Evolutionary conservation across 2,113 vertebrate genomes (phyloP).

Genomic region (Cebidichthys violaceus): DNA sequence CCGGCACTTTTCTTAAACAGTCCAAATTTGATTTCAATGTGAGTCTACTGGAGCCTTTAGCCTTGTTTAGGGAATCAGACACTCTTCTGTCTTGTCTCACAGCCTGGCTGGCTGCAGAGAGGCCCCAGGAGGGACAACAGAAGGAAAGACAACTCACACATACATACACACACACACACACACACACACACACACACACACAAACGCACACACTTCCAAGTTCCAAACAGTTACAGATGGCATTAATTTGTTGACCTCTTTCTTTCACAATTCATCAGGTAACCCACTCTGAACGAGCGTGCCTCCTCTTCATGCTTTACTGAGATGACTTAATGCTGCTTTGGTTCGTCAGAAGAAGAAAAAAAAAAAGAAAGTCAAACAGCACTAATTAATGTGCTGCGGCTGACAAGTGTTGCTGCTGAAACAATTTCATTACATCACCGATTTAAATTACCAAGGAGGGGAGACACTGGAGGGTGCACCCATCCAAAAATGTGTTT

Average conservation of each 20-base stretch:
- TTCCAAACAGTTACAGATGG: conserved; percentile 80
- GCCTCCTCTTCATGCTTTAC: conserved; percentile 58
- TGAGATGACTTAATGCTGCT: conserved; percentile 66
- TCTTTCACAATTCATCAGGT: conserved; percentile 77
- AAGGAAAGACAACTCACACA: conserved; percentile 72
- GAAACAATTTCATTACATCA: conserved; percentile 82
- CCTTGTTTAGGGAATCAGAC: conserved; percentile 75
- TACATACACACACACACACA: conserved; percentile 20
- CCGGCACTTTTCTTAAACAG: conserved; percentile 33
- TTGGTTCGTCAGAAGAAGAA: conserved; percentile 35
- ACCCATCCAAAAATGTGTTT: conserved; percentile 63
- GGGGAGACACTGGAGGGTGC: conserved; percentile 69
- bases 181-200: conserved; percentile 23
- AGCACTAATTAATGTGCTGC: conserved; percentile 72
- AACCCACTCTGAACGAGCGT: conserved; percentile 56
- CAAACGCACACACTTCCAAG: conserved; percentile 58
- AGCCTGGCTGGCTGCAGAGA: conserved; percentile 67
- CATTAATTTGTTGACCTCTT: conserved; percentile 73
- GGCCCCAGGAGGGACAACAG: conserved; percentile 80
- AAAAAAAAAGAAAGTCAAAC: conserved; percentile 25
- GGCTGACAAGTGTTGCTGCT: conserved; percentile 76
- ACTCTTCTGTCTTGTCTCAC: conserved; percentile 77
- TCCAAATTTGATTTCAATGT: conserved; percentile 70
- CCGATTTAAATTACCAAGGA: conserved; percentile 71
- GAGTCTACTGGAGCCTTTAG: conserved; percentile 67